Evolutionary conservation across 2,888 invertebrate genomes (phyloP).

Genomic region (Ypsolopha scabrella): DNA sequence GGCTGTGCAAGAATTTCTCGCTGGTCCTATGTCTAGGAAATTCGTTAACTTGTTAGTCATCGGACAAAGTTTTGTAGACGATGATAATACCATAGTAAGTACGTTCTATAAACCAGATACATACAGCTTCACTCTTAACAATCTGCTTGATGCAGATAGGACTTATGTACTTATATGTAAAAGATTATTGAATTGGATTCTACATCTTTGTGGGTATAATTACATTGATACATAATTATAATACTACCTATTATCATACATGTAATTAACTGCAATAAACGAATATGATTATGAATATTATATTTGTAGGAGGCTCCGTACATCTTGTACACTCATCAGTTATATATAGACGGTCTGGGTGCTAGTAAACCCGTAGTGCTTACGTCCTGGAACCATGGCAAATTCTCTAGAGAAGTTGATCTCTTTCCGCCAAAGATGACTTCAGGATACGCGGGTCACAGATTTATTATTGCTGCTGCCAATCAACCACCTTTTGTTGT

Average conservation of each 20-base stretch:
- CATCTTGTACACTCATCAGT: slow-evolving; percentile 79
- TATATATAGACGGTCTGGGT: slow-evolving; percentile 81
- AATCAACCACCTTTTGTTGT: slow-evolving; percentile 82
- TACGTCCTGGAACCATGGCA: slow-evolving; percentile 77
- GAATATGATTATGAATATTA: too few species aligned
- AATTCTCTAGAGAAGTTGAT: slow-evolving; percentile 72
- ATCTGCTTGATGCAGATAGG: too few species aligned
- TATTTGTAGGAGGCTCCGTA: slow-evolving; percentile 74
- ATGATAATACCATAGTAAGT: slow-evolving; percentile 52
- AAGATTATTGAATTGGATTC: too few species aligned
- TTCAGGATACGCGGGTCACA: slow-evolving; percentile 79
- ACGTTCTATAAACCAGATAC: slow-evolving; percentile 5
- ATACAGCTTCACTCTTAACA: too few species aligned
- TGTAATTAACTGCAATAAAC: too few species aligned
- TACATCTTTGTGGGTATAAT: too few species aligned
- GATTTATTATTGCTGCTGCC: slow-evolving; percentile 76
- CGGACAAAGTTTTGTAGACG: slow-evolving; percentile 73
- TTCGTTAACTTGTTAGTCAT: slow-evolving; percentile 79
- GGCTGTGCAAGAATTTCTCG: slow-evolving; percentile 79
- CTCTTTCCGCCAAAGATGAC: slow-evolving; percentile 79
- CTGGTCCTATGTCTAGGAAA: slow-evolving; percentile 70
- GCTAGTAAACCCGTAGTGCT: slow-evolving; percentile 75
- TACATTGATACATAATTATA: too few species aligned
- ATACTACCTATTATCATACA: too few species aligned
- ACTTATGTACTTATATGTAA: too few species aligned